Evolutionary conservation across 2,888 invertebrate species (phyloP).

Genomic region (Patella depressa): DNA sequence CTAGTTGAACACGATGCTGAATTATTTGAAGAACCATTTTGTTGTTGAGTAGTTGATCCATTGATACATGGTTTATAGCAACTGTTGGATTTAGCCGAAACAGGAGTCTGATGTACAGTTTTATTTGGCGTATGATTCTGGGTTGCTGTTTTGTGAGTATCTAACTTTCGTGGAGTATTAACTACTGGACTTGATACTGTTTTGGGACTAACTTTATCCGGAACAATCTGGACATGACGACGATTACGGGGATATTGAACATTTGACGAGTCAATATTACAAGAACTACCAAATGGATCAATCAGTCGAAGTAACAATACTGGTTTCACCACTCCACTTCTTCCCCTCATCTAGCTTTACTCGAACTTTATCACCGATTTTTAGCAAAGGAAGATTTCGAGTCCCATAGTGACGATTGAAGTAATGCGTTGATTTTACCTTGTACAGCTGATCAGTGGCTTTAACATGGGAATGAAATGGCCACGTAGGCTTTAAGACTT

Average conservation of each 20-base stretch:
- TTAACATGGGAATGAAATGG: not conserved
- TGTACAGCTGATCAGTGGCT: not conserved
- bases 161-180: not conserved
- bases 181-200: not conserved
- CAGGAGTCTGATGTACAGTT: not conserved
- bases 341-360: not conserved
- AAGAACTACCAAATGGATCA: not conserved
- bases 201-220: not conserved
- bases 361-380: not conserved
- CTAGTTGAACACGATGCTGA: not conserved
- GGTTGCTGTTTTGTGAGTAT: not conserved
- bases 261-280: not conserved
- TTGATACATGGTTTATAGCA: no score
- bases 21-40: not conserved
- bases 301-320: not conserved
- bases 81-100: not conserved
- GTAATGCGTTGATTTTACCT: not conserved
- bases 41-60: not conserved
- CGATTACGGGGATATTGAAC: not conserved
- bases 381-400: not conserved
- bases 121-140: not conserved
- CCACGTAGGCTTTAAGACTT: not conserved
- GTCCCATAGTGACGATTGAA: not conserved
- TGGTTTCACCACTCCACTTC: not conserved
- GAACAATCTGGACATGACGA: not conserved